Conservation (phyloP, 2,888 invertebrate species). For the Aspidiotus destructor region DNA sequence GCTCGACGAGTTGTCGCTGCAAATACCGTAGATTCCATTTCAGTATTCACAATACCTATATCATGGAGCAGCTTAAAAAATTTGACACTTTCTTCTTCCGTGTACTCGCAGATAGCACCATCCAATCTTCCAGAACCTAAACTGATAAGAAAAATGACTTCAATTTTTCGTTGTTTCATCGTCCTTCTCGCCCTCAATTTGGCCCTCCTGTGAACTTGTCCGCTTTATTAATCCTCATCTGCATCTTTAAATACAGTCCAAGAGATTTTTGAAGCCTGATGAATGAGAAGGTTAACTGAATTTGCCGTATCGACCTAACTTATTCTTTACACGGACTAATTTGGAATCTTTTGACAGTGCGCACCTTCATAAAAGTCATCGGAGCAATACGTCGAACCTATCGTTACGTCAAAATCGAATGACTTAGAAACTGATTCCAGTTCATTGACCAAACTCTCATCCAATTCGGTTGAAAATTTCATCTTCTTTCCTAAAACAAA, state of each 20-base stretch:
- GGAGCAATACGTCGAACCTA: conserved; percentile 91
- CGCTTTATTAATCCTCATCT: too few species aligned
- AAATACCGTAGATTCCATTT: conserved; percentile 93
- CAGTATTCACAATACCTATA: conserved; percentile 84
- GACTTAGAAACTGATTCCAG: conserved; percentile 62
- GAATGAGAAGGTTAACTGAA: not conserved
- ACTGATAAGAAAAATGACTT: not conserved
- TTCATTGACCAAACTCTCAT: conserved; percentile 70
- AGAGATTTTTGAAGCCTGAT: too few species aligned
- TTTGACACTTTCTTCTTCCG: conserved; percentile 75
- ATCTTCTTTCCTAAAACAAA: conserved; percentile 74
- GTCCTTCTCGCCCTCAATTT: too few species aligned
- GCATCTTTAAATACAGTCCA: too few species aligned
- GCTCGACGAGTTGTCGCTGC: conserved; percentile 89
- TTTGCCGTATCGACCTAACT: not conserved
- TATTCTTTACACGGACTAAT: not conserved
- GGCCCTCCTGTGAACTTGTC: too few species aligned
- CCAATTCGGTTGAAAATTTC: conserved; percentile 71
- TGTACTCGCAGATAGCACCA: conserved; percentile 93
- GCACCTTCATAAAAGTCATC: conserved; percentile 95
- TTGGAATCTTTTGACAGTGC: conserved; percentile 10
- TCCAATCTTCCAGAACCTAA: conserved; percentile 87
- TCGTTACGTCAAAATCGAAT: conserved; percentile 75
- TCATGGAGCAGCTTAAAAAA: conserved; percentile 66
- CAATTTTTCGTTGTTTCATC: too few species aligned